Evolutionary conservation across 37 sponge, comb jelly and placozoan species (phyloP).

Genomic region (Corticium candelabrum): DNA sequence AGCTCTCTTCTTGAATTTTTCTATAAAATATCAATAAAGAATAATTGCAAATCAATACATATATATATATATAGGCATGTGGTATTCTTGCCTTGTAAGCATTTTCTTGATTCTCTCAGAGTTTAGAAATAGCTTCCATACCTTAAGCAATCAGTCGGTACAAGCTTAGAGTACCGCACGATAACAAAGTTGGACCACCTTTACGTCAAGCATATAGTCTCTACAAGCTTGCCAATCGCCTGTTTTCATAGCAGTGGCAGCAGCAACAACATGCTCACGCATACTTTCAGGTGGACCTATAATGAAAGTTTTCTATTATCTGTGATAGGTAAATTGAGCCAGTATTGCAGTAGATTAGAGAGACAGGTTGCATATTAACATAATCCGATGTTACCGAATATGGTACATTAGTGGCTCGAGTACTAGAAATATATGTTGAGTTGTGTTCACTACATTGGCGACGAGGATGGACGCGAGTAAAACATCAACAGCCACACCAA

Average conservation of each 20-base stretch:
- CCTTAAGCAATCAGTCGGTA: slow-evolving; percentile 18
- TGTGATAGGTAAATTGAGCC: no score
- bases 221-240: slow-evolving; percentile 89
- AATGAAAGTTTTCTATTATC: neutral
- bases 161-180: neutral
- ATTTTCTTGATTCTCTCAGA: slow-evolving; percentile 62
- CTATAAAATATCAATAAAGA: no score
- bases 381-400: no score
- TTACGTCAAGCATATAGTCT: slow-evolving; percentile 75
- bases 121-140: slow-evolving; percentile 75
- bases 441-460: no score
- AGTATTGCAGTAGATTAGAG: no score
- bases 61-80: no score
- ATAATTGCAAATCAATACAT: no score
- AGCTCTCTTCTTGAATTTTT: slow-evolving; percentile 88
- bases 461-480: no score
- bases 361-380: no score
- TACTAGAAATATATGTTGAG: no score
- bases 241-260: slow-evolving; percentile 86
- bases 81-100: slow-evolving; percentile 43
- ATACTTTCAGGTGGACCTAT: slow-evolving; percentile 96
- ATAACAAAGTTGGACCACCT: slow-evolving; percentile 28
- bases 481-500: no score
- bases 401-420: no score
- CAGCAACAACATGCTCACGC: slow-evolving; percentile 97